Conservation (phyloP, 2,888 invertebrate genomes). For the Habroteleia sp. region DNA sequence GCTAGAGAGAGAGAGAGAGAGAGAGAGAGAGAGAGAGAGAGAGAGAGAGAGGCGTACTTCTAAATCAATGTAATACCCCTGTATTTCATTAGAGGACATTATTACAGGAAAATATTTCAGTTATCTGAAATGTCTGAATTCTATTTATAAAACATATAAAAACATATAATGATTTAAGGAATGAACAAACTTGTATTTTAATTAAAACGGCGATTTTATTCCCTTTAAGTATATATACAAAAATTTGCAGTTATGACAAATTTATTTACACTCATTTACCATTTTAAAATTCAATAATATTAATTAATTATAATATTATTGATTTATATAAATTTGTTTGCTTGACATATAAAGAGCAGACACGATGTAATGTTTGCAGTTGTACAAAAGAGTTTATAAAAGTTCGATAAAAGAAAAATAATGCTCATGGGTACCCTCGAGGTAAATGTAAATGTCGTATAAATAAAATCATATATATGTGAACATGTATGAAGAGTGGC, state of each 20-base stretch:
- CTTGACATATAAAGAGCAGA: not conserved
- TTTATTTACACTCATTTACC: too few species aligned
- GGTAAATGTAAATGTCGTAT: slow-evolving; percentile 17
- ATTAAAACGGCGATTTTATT: too few species aligned
- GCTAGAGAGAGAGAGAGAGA: too few species aligned
- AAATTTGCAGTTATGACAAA: too few species aligned
- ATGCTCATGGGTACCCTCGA: slow-evolving; percentile 32
- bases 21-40: too few species aligned
- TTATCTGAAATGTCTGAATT: slow-evolving; percentile 30
- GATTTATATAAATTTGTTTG: not conserved
- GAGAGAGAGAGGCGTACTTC: too few species aligned
- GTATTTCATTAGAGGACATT: slow-evolving; percentile 40
- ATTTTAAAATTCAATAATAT: slow-evolving; percentile 7
- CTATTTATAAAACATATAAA: too few species aligned
- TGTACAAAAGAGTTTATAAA: slow-evolving; percentile 62
- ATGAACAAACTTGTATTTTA: too few species aligned
- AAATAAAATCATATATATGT: slow-evolving; percentile 5
- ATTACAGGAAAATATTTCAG: slow-evolving; percentile 28
- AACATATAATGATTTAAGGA: too few species aligned
- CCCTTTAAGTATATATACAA: too few species aligned
- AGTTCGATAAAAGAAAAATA: slow-evolving; percentile 64
- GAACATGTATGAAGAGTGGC: slow-evolving; percentile 29
- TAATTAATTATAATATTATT: slow-evolving; percentile 9
- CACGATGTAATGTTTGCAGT: slow-evolving; percentile 17
- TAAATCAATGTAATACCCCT: slow-evolving; percentile 23